Evolutionary conservation across 2,113 vertebrate species (phyloP).

Genomic region (Hypocryptadius cinnamomeus): DNA sequence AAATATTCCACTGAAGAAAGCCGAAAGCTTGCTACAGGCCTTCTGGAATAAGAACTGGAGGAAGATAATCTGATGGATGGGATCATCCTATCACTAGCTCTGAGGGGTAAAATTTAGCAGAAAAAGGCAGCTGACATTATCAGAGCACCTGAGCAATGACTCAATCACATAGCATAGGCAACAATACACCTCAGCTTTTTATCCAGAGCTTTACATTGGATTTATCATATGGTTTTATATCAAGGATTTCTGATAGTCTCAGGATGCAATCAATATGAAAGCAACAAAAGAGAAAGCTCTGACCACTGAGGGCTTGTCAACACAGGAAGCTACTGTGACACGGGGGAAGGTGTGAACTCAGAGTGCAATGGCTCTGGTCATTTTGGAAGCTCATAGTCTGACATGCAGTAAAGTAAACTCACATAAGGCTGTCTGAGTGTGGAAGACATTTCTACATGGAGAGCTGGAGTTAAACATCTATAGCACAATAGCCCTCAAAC

Average conservation of each 20-base stretch:
- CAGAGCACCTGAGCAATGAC: not conserved
- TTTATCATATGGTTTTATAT: not conserved
- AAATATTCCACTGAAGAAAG: constrained; percentile 49
- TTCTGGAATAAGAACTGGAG: not conserved
- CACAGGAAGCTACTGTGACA: not conserved
- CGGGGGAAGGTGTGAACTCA: not conserved
- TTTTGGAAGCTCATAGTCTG: not conserved
- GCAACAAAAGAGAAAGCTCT: constrained; percentile 1
- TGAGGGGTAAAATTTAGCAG: constrained; percentile 15
- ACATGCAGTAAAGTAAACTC: not conserved
- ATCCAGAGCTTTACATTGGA: not conserved
- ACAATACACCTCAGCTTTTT: not conserved
- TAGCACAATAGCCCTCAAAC: not conserved
- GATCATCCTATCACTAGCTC: not conserved
- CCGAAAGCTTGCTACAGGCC: not conserved
- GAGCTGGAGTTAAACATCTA: not conserved
- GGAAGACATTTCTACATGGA: not conserved
- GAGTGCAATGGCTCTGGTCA: not conserved
- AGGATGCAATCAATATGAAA: constrained; percentile 4
- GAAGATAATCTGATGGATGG: constrained; percentile 4
- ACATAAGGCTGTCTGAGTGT: not conserved
- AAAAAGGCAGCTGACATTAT: not conserved
- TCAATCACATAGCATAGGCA: not conserved
- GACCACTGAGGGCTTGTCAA: not conserved
- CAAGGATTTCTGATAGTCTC: constrained; percentile 16